Evolutionary conservation across 2,888 invertebrate genomes (phyloP).

Genomic region (Perithous albicinctus): DNA sequence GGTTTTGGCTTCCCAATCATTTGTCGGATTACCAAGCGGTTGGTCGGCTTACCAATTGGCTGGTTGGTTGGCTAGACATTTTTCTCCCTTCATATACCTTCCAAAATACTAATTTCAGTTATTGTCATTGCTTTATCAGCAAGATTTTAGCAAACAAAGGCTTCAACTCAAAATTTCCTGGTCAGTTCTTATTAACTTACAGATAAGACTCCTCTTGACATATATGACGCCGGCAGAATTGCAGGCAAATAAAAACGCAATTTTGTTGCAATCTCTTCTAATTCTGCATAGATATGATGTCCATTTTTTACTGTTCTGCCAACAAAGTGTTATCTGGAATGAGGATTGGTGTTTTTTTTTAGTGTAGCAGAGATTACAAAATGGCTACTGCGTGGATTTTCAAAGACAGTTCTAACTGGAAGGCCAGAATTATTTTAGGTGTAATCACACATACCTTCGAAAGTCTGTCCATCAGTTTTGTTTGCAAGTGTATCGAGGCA

Average conservation of each 20-base stretch:
- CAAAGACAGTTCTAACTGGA: background rate
- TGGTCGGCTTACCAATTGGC: too few relatives aligned
- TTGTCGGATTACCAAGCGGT: too few relatives aligned
- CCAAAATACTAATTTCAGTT: background rate
- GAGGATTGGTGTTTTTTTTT: conserved; percentile 36
- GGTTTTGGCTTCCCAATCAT: too few relatives aligned
- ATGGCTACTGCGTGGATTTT: conserved; percentile 1
- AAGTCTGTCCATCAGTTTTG: conserved; percentile 22
- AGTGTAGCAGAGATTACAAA: conserved; percentile 7
- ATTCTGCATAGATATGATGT: background rate
- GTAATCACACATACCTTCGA: conserved; percentile 14
- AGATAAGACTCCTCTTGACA: background rate
- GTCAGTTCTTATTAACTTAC: background rate
- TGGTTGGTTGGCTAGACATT: too few relatives aligned
- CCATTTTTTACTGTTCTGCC: background rate
- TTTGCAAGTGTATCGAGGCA: background rate
- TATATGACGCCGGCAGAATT: background rate
- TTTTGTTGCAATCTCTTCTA: background rate
- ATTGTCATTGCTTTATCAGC: conserved; percentile 1
- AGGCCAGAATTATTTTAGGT: background rate
- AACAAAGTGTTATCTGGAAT: background rate
- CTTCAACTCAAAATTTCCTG: background rate
- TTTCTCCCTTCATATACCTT: too few relatives aligned
- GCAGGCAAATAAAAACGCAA: background rate
- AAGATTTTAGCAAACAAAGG: background rate